phyloP scores from a whole-genome alignment of 2,113 vertebrate species.

The Myrmecobius fasciatus region DNA sequence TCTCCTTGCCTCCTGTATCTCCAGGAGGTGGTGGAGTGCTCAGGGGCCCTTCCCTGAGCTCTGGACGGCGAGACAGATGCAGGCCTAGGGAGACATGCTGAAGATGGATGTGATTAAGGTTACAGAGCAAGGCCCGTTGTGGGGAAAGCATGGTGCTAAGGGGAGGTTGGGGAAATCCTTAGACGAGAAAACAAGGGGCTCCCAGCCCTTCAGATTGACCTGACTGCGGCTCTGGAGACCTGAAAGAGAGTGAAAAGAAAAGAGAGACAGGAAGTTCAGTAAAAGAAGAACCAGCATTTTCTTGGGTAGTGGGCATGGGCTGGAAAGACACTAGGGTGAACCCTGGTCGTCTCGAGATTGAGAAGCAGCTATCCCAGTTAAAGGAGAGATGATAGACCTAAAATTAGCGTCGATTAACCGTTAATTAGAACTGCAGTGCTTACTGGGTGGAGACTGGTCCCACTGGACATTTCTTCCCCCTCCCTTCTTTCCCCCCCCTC shows the following conservation, averaged over 20 bases:
- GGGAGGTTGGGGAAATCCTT: background rate
- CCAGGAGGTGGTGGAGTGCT: conserved; percentile 75
- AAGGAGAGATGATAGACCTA: conserved; percentile 47
- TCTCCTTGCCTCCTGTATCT: conserved; percentile 68
- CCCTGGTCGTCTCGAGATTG: too few relatives aligned
- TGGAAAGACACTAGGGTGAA: background rate
- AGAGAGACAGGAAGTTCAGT: conserved; percentile 75
- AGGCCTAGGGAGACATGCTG: conserved; percentile 87
- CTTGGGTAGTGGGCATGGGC: background rate
- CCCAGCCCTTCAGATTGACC: conserved; percentile 44
- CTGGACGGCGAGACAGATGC: conserved; percentile 82
- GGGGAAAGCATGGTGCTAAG: conserved; percentile 83
- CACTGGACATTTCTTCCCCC: background rate
- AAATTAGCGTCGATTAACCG: conserved; percentile 33
- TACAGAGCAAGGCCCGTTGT: conserved; percentile 85
- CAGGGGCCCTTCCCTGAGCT: conserved; percentile 81
- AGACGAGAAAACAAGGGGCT: background rate
- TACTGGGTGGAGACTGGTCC: conserved; percentile 57
- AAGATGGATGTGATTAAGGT: conserved; percentile 88
- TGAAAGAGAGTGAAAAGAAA: conserved; percentile 72
- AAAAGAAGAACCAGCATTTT: background rate
- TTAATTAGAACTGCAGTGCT: conserved; percentile 66
- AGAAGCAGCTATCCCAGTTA: background rate
- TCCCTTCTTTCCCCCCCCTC: background rate
- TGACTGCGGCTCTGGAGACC: conserved; percentile 61